These are phyloP conservation scores for Drosophila lacertosa DNA, from an alignment of 1,140 invertebrate genomes.

Conservation along the genomic window DNA sequence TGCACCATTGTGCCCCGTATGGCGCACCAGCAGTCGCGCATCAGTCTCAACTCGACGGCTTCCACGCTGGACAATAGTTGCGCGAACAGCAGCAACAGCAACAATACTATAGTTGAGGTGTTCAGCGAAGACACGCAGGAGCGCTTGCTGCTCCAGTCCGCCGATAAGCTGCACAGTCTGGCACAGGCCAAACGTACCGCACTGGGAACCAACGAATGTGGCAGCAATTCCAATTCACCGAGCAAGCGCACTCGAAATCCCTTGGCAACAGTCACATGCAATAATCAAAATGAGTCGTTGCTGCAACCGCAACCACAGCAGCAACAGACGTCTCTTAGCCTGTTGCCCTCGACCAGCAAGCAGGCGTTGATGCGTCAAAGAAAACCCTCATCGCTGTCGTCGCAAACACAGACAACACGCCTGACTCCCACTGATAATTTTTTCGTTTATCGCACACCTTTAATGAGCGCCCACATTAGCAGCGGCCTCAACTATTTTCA, in stretches of 20 bases:
- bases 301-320: conserved; percentile 34
- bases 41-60: conserved; percentile 48
- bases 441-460: conserved; percentile 68
- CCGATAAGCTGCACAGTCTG: conserved; percentile 41
- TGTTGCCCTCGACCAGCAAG: conserved; percentile 72
- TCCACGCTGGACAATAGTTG: conserved; percentile 60
- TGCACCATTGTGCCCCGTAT: conserved; percentile 60
- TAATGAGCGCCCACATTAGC: conserved; percentile 53
- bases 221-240: conserved; percentile 69
- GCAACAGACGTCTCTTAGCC: conserved; percentile 39
- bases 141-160: conserved; percentile 31
- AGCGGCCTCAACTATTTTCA: conserved; percentile 86
- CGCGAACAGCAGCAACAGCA: conserved; percentile 24
- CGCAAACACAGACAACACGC: neutral
- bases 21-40: conserved; percentile 55
- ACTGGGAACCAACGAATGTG: conserved; percentile 24
- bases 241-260: conserved; percentile 72
- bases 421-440: conserved; percentile 50
- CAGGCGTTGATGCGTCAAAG: conserved; percentile 55
- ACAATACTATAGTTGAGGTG: conserved; percentile 40
- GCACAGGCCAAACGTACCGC: conserved; percentile 50
- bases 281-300: conserved; percentile 39
- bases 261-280: conserved; percentile 60
- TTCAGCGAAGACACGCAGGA: conserved; percentile 44
- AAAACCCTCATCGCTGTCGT: conserved; percentile 11